Percentiles rank a stretch among this genome's conserved stretches.
phyloP scores from a whole-genome alignment of 2,888 invertebrate genomes.

The Melanostoma scalare region DNA sequence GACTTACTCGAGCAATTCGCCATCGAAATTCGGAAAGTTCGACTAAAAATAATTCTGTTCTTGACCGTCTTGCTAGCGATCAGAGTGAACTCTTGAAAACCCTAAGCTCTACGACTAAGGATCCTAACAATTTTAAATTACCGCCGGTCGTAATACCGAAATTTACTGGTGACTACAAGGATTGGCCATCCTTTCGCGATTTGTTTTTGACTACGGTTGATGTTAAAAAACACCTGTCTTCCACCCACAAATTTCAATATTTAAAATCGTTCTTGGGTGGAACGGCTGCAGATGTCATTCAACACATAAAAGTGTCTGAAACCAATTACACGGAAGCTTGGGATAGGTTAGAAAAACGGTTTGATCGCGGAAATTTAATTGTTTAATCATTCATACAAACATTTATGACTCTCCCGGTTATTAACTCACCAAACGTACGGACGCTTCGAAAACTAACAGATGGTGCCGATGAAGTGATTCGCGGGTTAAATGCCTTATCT shows the following conservation, averaged over 20 bases:
- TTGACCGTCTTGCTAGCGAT: background rate
- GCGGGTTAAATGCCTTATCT: no score
- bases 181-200: conserved; percentile 66
- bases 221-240: conserved; percentile 33
- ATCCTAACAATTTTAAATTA: background rate
- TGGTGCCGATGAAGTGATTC: no score
- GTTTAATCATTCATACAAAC: conserved; percentile 52
- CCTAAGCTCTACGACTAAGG: background rate
- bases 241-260: conserved; percentile 62
- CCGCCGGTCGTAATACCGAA: conserved; percentile 50
- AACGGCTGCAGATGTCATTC: conserved; percentile 50
- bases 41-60: background rate
- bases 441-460: no score
- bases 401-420: conserved; percentile 34
- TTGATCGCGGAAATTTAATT: conserved; percentile 53
- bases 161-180: conserved; percentile 56
- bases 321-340: conserved; percentile 52
- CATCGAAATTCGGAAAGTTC: background rate
- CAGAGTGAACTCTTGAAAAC: background rate
- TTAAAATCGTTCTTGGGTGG: conserved; percentile 54
- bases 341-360: conserved; percentile 54
- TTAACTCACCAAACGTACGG: background rate
- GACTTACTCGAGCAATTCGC: background rate
- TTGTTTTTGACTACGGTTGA: conserved; percentile 52
- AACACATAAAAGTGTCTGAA: conserved; percentile 57